Conservation (phyloP, 1,140 invertebrate genomes). For the Aphis craccivora region DNA sequence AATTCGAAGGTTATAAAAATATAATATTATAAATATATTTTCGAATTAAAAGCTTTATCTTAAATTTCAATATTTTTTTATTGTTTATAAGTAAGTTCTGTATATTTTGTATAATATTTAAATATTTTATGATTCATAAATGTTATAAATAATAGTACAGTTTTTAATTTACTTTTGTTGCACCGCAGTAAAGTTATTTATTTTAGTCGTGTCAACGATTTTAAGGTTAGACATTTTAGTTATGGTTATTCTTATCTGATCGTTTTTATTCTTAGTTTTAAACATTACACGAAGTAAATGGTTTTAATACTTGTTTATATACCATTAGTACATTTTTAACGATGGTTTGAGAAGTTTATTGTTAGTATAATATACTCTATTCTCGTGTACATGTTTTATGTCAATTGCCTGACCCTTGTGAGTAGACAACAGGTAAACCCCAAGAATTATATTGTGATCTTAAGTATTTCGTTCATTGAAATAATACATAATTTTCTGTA, state of each 20-base stretch:
- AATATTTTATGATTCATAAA: not conserved
- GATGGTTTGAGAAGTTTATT: constrained; percentile 34
- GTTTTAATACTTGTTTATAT: constrained; percentile 37
- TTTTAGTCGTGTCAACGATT: not conserved
- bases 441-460: not conserved
- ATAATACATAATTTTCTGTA: not conserved
- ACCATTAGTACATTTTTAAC: constrained; percentile 38
- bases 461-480: not conserved
- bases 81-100: too few species aligned
- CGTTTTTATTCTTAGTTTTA: constrained; percentile 15
- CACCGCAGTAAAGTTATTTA: not conserved
- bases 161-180: not conserved
- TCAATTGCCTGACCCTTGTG: constrained; percentile 28
- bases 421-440: constrained; percentile 1
- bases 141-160: not conserved
- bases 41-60: not conserved
- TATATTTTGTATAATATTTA: not conserved
- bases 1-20: not conserved
- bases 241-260: constrained; percentile 32
- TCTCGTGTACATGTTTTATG: constrained; percentile 31
- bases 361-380: not conserved
- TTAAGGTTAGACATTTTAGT: not conserved
- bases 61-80: not conserved
- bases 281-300: constrained; percentile 11
- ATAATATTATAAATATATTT: not conserved